Conservation (phyloP, 2,888 invertebrate species). For the Heliconius cydno region DNA sequence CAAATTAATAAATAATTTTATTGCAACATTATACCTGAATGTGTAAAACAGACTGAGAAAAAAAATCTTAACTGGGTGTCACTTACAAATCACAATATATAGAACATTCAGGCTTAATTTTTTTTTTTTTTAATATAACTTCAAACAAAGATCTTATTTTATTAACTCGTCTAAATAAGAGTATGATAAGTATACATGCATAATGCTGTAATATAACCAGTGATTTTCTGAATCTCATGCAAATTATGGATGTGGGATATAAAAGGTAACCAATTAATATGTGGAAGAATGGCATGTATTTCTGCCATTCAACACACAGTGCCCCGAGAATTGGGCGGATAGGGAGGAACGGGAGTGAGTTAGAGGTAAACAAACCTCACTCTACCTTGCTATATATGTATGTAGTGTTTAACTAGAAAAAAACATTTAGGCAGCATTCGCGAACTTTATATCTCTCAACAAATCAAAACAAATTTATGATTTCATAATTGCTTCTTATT, state of each 20-base stretch:
- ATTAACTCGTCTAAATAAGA: not conserved
- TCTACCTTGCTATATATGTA: too few species aligned
- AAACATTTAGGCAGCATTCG: not conserved
- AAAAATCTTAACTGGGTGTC: not conserved
- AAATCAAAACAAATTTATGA: not conserved
- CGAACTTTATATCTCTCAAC: not conserved
- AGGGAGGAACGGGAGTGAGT: too few species aligned
- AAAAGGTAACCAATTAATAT: not conserved
- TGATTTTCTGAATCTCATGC: not conserved
- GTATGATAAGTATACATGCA: not conserved
- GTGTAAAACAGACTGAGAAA: not conserved
- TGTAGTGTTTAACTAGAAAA: too few species aligned
- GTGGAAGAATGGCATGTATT: not conserved
- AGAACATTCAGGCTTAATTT: not conserved
- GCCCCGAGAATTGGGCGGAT: too few species aligned
- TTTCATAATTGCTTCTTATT: not conserved
- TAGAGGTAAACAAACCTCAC: too few species aligned
- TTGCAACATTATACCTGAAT: slow-evolving; percentile 38
- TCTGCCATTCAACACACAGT: too few species aligned
- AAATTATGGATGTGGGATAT: not conserved
- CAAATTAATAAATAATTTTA: slow-evolving; percentile 44
- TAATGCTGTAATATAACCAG: not conserved
- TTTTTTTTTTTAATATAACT: not conserved
- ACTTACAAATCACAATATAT: not conserved
- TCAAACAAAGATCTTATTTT: not conserved